Percentiles rank a stretch among this genome's conserved stretches.
Evolutionary conservation across 2,113 vertebrate genomes (phyloP).

Genomic region (Irena cyanogastra): DNA sequence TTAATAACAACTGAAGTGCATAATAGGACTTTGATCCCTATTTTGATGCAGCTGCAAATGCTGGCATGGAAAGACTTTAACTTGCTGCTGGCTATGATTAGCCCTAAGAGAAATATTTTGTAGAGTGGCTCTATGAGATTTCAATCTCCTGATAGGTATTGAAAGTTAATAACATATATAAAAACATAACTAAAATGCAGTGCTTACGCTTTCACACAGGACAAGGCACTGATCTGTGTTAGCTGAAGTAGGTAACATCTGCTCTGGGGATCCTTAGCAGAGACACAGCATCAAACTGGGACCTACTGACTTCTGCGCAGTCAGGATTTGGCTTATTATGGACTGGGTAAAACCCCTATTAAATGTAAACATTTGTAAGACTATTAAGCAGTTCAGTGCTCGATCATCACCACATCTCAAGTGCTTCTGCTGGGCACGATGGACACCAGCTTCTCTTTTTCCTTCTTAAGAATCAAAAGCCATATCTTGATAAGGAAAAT

Average conservation of each 20-base stretch:
- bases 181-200: neutral
- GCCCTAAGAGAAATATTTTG: neutral
- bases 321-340: neutral
- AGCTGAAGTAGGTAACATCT: neutral
- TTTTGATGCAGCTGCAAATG: neutral
- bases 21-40: neutral
- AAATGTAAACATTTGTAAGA: neutral
- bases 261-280: neutral
- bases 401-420: neutral
- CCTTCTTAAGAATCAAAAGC: neutral
- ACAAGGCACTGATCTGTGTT: neutral
- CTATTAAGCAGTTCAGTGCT: neutral
- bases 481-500: neutral
- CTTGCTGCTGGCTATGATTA: neutral
- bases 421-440: neutral
- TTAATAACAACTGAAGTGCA: neutral
- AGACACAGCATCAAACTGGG: neutral
- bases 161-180: neutral
- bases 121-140: neutral
- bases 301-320: neutral
- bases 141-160: neutral
- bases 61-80: neutral
- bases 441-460: neutral
- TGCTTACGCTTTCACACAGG: neutral
- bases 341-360: neutral